A percentile compares a stretch with the other conserved stretches of the same genome.
phyloP scores from a whole-genome alignment of 2,113 vertebrate species.

The Scalopus aquaticus region DNA sequence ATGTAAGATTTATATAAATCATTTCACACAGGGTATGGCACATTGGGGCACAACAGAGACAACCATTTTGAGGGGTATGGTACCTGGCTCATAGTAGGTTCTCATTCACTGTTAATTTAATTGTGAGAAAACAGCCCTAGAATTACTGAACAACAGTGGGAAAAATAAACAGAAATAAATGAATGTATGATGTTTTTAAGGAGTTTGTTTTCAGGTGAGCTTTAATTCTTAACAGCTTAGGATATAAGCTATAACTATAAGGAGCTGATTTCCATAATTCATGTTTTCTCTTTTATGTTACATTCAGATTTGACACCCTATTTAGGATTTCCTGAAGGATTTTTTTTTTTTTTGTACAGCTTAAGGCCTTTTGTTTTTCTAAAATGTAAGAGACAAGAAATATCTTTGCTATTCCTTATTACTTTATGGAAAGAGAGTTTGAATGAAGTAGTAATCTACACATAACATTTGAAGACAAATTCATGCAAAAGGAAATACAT shows the following conservation, averaged over 20 bases:
- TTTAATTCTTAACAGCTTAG: neutral
- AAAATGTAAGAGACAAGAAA: neutral
- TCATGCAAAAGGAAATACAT: neutral
- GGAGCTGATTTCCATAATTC: neutral
- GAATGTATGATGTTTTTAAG: neutral
- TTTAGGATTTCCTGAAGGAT: neutral
- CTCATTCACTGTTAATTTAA: neutral
- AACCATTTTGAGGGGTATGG: neutral
- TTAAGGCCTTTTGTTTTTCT: neutral
- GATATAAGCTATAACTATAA: too few species aligned
- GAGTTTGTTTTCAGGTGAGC: neutral
- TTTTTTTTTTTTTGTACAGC: neutral
- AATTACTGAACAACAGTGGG: neutral
- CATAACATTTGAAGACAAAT: neutral
- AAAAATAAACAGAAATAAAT: neutral
- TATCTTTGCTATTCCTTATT: neutral
- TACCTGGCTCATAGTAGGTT: accelerated
- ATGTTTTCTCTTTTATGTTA: neutral
- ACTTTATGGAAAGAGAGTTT: neutral
- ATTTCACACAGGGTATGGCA: neutral
- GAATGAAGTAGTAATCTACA: neutral
- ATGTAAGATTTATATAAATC: neutral
- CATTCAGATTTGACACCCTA: neutral
- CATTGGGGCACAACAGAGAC: neutral
- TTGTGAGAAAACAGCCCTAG: neutral